Conservation (phyloP, 2,797 vertebrate genomes). For the Argyrosomus regius region DNA sequence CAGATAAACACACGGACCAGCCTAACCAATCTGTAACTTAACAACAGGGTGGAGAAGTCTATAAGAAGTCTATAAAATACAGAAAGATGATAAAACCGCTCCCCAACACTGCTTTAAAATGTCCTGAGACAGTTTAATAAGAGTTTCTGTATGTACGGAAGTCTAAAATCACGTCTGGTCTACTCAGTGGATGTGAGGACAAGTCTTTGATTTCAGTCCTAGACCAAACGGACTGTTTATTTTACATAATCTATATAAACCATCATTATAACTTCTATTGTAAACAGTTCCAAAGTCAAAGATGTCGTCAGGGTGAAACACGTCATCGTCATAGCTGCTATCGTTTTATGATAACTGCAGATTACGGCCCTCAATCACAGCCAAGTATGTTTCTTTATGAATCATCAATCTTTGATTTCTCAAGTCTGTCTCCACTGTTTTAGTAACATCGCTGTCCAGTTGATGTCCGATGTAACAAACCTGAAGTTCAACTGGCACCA, state of each 20-base stretch:
- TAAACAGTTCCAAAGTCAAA: slow-evolving; percentile 21
- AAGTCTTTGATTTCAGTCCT: not conserved
- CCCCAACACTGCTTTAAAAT: not conserved
- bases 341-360: slow-evolving; percentile 16
- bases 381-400: not conserved
- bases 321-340: not conserved
- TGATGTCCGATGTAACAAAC: no score
- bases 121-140: no score
- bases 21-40: not conserved
- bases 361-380: not conserved
- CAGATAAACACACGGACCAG: not conserved
- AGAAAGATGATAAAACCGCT: slow-evolving; percentile 8
- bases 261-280: not conserved
- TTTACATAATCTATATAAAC: not conserved
- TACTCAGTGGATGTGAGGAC: not conserved
- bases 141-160: no score
- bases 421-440: not conserved
- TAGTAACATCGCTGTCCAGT: not conserved
- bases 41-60: slow-evolving; percentile 35
- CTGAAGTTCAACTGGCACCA: no score
- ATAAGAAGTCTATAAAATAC: slow-evolving; percentile 10
- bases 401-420: not conserved
- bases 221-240: not conserved
- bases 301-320: not conserved
- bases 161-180: no score